Evolutionary conservation across 2,888 invertebrate genomes (phyloP), one percentile per base, ranked within the genome.

Genomic region (Elmis aenea): DNA sequence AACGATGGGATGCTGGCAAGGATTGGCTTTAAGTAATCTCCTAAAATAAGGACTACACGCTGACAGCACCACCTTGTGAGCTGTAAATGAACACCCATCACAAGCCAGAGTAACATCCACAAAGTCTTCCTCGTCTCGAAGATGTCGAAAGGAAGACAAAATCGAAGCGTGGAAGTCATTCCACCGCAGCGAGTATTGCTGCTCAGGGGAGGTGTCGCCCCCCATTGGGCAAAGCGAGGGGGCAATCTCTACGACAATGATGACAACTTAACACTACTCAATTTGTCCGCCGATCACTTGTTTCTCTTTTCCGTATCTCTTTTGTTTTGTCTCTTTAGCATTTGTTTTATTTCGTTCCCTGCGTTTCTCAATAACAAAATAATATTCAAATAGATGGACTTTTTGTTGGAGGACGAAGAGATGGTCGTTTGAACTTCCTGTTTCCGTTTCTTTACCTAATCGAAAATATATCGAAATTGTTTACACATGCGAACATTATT

Each of bases 11-110:
- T 90, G 90, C 66, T 87, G 85, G 70, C 90, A 90, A 48, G 90
- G 90, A 68, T 90, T 90, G 35, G 88, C 87, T 71, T 90, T 90
- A 60, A 91, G 75, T 56, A 92, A 74, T 62, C 84, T 79, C 59
- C 88, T 79, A 73, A 92, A 92, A 70, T 91, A 92, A 26, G 91
- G 90, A 69, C 91, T 91, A 76, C 92, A 92, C 46, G 92, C 92
- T 50, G 91, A 91, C 49, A 93, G 75, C 55, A 93, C 92, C 57
- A 77, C 79, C 76, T 89, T 90, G 74, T 92, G 91, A 41, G 91
- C 91, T 50, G 86, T 86, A 68, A 91, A 90, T 45, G 86, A 88
- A 57, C 84, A 83, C 46, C 84, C 85, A 62, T 91, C 90, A 74
- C 91, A 92, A 57, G 92, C 92, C 56, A 92, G 76, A 38, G 92